Evolutionary conservation across 92 coral and sea anemone species (phyloP).

Genomic region (Siderastrea siderea): DNA sequence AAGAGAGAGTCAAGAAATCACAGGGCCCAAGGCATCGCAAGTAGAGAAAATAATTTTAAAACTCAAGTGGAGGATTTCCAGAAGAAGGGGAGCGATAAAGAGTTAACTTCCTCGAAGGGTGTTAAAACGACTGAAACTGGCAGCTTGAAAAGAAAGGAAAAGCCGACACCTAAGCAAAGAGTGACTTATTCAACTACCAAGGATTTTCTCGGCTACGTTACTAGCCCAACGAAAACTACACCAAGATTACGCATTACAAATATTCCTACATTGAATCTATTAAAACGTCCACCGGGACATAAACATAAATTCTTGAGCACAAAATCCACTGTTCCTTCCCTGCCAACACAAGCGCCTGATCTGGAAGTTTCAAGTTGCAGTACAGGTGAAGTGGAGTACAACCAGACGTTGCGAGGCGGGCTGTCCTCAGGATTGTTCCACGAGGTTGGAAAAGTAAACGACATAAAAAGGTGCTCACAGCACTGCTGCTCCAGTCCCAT

Average conservation of each 20-base stretch:
- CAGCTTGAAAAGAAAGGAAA: neutral
- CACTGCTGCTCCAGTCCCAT: slow-evolving; percentile 83
- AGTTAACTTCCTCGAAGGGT: neutral
- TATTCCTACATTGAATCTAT: neutral
- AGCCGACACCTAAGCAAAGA: neutral
- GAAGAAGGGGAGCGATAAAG: neutral
- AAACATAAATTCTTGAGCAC: slow-evolving; percentile 2
- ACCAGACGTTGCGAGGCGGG: slow-evolving; percentile 91
- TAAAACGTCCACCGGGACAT: too few relatives aligned
- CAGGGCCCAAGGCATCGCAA: neutral
- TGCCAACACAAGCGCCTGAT: slow-evolving; percentile 13
- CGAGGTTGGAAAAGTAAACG: slow-evolving; percentile 66
- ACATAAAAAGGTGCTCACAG: slow-evolving; percentile 74
- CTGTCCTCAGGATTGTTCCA: slow-evolving; percentile 87
- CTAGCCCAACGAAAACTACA: neutral
- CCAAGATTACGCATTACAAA: neutral
- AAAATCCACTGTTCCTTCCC: slow-evolving; percentile 32
- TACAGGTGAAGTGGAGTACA: slow-evolving; percentile 70
- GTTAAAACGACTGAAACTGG: neutral
- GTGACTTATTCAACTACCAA: neutral
- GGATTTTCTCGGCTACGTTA: neutral
- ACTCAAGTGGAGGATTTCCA: neutral
- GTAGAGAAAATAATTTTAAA: neutral
- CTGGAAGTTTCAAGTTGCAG: slow-evolving; percentile 50
- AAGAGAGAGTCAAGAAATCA: too few relatives aligned